Evolutionary conservation across 1,140 invertebrate species (phyloP).

Genomic region (Goniozus legneri): DNA sequence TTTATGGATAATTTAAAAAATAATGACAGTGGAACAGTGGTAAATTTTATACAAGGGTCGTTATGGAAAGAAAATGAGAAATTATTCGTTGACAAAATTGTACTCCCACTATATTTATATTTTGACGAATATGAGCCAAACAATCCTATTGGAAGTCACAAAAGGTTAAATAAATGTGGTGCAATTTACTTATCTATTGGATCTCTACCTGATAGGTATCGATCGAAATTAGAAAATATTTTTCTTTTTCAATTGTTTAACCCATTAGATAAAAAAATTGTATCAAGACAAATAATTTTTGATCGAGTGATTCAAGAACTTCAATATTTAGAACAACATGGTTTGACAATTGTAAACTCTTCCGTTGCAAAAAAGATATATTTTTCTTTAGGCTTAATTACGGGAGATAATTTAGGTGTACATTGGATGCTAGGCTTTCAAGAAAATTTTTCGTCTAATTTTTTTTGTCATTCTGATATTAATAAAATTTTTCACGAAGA

Average conservation of each 20-base stretch:
- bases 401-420: constrained; percentile 36
- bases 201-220: constrained; percentile 24
- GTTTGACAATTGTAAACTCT: constrained; percentile 16
- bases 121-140: constrained; percentile 15
- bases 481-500: constrained; percentile 15
- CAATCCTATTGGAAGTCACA: constrained; percentile 32
- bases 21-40: constrained; percentile 7
- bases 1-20: constrained; percentile 3
- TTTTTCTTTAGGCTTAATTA: constrained; percentile 22
- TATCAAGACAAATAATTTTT: constrained; percentile 22
- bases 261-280: constrained; percentile 24
- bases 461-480: constrained; percentile 30
- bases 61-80: constrained; percentile 23
- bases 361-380: constrained; percentile 12
- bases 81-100: constrained; percentile 13
- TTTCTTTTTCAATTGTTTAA: constrained; percentile 30
- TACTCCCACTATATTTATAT: constrained; percentile 29
- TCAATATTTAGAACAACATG: constrained; percentile 18
- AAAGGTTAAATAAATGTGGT: constrained; percentile 26
- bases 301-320: constrained; percentile 25
- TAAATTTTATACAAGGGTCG: constrained; percentile 27
- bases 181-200: constrained; percentile 28
- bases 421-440: constrained; percentile 28
- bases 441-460: constrained; percentile 28
- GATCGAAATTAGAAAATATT: constrained; percentile 27